Conservation (phyloP, 2,888 invertebrate genomes). For the Troides oblongomaculatus region DNA sequence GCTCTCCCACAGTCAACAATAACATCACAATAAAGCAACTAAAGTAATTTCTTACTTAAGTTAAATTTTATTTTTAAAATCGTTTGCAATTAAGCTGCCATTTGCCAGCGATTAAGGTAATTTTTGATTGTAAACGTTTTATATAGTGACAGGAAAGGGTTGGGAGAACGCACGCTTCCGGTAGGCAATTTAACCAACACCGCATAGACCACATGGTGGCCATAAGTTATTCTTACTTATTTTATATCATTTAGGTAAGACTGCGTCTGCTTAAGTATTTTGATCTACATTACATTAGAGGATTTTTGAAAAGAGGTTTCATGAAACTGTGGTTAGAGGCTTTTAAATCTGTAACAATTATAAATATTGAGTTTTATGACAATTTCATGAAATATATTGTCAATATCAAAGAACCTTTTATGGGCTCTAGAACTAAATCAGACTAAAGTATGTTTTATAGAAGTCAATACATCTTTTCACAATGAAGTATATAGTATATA, state of each 20-base stretch:
- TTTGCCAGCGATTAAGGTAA: slow-evolving; percentile 60
- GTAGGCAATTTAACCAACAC: slow-evolving; percentile 21
- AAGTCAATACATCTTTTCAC: no score
- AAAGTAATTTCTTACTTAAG: neutral
- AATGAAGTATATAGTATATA: no score
- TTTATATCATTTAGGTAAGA: neutral
- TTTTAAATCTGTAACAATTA: no score
- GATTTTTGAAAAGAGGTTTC: no score
- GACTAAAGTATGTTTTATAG: no score
- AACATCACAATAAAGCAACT: no score
- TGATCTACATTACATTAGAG: no score
- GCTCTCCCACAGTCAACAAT: no score
- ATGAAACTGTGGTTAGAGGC: no score
- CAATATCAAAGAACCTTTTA: neutral
- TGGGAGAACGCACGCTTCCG: slow-evolving; percentile 29
- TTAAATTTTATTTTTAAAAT: neutral
- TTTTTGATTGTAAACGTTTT: slow-evolving; percentile 43
- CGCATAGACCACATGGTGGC: slow-evolving; percentile 23
- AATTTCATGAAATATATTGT: no score
- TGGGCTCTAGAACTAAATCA: neutral
- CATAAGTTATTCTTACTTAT: slow-evolving; percentile 5
- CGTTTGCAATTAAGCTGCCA: slow-evolving; percentile 35
- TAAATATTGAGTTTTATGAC: no score
- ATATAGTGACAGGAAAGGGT: slow-evolving; percentile 20
- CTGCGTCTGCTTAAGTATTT: neutral